These are phyloP conservation scores for Fregetta grallaria DNA, from an alignment of 2,113 vertebrate species.

Conservation along the genomic window DNA sequence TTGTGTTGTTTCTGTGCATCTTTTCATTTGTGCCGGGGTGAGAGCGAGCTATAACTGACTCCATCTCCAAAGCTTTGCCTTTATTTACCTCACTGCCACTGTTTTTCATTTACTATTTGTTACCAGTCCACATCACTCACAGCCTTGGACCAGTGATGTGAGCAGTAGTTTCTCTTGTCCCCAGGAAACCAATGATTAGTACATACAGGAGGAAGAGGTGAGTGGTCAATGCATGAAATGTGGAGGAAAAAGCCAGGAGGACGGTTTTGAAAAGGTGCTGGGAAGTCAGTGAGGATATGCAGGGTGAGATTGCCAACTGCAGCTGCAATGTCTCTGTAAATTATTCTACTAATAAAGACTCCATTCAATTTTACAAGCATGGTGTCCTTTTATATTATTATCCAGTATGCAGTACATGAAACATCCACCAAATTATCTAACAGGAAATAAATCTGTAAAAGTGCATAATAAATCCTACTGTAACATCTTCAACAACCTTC, in stretches of 20 bases:
- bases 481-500: not conserved
- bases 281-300: not conserved
- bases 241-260: not conserved
- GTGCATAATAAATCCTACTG: conserved; percentile 18
- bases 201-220: not conserved
- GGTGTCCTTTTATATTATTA: conserved; percentile 10
- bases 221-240: not conserved
- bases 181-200: not conserved
- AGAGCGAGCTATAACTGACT: not conserved
- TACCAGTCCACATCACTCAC: not conserved
- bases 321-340: not conserved
- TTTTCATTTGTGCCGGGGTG: not conserved
- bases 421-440: conserved; percentile 25
- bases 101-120: not conserved
- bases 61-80: not conserved
- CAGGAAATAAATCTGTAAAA: conserved; percentile 42
- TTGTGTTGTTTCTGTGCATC: not conserved
- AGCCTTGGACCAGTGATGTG: not conserved
- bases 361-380: not conserved
- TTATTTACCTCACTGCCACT: not conserved
- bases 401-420: not conserved
- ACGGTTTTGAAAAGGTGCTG: not conserved
- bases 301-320: not conserved
- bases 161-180: not conserved
- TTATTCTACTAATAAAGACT: conserved; percentile 18